Percentiles rank a stretch among this genome's conserved stretches.
Evolutionary conservation across 64 coral and sea anemone species (phyloP).

Genomic region (Trachythela sp.): DNA sequence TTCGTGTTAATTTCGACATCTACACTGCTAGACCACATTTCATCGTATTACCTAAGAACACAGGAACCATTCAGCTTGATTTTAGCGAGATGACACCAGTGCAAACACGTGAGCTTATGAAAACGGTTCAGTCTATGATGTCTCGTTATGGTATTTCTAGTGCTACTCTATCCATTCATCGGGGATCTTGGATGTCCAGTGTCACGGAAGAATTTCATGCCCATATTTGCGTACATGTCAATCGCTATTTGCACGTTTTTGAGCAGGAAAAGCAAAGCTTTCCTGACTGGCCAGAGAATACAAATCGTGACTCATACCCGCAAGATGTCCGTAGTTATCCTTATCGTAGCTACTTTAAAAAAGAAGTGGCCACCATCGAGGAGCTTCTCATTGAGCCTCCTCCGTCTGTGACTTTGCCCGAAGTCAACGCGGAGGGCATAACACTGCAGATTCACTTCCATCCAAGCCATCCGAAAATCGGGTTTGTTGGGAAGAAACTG

Average conservation of each 20-base stretch:
- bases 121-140: slow-evolving; percentile 33
- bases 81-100: background rate
- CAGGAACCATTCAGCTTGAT: background rate
- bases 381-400: background rate
- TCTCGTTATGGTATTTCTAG: slow-evolving; percentile 32
- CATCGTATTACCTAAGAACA: slow-evolving; percentile 37
- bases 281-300: slow-evolving; percentile 68
- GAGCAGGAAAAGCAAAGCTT: slow-evolving; percentile 40
- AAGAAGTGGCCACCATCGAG: slow-evolving; percentile 21
- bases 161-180: slow-evolving; percentile 64
- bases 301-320: slow-evolving; percentile 42
- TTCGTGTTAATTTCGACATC: slow-evolving; percentile 58
- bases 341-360: slow-evolving; percentile 43
- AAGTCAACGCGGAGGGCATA: background rate
- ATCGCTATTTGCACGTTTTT: slow-evolving; percentile 53
- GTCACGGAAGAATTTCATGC: too few species aligned
- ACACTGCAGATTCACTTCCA: slow-evolving; percentile 14
- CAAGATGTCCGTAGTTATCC: slow-evolving; percentile 58
- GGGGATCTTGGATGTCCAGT: slow-evolving; percentile 67
- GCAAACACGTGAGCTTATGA: background rate
- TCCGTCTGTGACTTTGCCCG: background rate
- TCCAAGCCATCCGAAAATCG: slow-evolving; percentile 32
- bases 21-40: slow-evolving; percentile 67
- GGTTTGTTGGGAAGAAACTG: background rate
- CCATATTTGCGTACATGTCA: slow-evolving; percentile 43